phyloP scores from a whole-genome alignment of 2,797 vertebrate genomes.

The Bucorvus abyssinicus region DNA sequence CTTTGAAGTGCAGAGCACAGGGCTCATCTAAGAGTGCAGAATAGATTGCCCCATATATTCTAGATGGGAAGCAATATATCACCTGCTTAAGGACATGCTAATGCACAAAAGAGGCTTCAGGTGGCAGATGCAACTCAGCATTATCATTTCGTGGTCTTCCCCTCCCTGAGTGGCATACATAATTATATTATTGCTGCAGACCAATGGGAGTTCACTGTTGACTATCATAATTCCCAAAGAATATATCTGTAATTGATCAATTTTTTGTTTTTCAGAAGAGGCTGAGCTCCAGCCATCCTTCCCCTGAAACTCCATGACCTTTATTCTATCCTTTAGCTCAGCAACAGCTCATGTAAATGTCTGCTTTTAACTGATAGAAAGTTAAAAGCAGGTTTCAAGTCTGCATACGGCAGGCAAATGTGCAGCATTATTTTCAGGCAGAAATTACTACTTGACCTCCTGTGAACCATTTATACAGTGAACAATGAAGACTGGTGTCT shows the following conservation, averaged over 20 bases:
- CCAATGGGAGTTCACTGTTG: not conserved
- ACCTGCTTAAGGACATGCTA: not conserved
- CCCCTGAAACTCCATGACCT: not conserved
- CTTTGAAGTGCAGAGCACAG: constrained; percentile 29
- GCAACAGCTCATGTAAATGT: not conserved
- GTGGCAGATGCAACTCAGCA: not conserved
- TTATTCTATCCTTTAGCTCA: not conserved
- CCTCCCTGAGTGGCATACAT: not conserved
- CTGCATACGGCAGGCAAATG: constrained; percentile 7
- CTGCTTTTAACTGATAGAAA: not conserved
- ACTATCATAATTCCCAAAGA: not conserved
- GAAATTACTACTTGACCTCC: constrained; percentile 22
- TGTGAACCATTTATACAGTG: not conserved
- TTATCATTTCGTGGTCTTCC: not conserved
- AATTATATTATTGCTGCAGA: not conserved
- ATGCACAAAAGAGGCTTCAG: not conserved
- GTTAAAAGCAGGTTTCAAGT: not conserved
- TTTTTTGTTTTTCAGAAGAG: not conserved
- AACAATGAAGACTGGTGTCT: not conserved
- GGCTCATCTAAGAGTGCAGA: not conserved
- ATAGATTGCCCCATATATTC: not conserved
- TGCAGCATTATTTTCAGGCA: not conserved
- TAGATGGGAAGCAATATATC: not conserved
- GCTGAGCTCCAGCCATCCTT: not conserved
- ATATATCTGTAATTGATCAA: not conserved